phyloP scores from a whole-genome alignment of 2,888 invertebrate genomes.

The Drosophila cracens region DNA sequence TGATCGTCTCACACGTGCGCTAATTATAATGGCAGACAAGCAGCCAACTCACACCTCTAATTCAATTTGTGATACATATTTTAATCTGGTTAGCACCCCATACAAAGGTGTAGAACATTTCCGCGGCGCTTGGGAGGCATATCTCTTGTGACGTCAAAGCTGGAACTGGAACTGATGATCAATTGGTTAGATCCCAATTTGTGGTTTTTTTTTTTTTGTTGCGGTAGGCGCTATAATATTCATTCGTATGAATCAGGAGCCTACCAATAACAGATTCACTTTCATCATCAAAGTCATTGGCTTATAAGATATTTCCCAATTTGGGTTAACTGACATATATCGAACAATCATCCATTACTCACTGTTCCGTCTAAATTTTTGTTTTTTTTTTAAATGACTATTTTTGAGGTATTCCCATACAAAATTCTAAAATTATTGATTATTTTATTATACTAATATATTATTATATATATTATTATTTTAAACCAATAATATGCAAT shows the following conservation, averaged over 20 bases:
- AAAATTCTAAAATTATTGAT: too few relatives aligned
- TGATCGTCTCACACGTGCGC: constrained; percentile 42
- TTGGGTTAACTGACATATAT: not conserved
- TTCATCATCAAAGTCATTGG: constrained; percentile 1
- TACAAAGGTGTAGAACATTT: constrained; percentile 45
- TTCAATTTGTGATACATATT: constrained; percentile 53
- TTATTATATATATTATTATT: too few relatives aligned
- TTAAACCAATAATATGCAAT: too few relatives aligned
- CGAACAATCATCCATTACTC: too few relatives aligned
- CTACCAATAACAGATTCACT: not conserved
- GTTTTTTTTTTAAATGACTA: too few relatives aligned
- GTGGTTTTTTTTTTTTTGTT: constrained; percentile 52
- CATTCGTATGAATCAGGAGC: constrained; percentile 39
- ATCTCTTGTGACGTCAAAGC: constrained; percentile 50
- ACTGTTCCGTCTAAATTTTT: too few relatives aligned
- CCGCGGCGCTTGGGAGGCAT: constrained; percentile 42
- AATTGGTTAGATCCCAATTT: constrained; percentile 29
- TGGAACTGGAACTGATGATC: constrained; percentile 18
- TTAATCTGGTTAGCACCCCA: constrained; percentile 52
- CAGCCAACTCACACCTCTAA: constrained; percentile 48
- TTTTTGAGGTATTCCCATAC: too few relatives aligned
- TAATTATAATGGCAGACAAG: constrained; percentile 67
- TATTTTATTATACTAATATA: too few relatives aligned
- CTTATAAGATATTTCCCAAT: not conserved
- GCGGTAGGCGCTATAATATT: constrained; percentile 48